Base-by-base conservation (phyloP, 2,113 vertebrate species). In the Haemorhous mexicanus region DNA sequence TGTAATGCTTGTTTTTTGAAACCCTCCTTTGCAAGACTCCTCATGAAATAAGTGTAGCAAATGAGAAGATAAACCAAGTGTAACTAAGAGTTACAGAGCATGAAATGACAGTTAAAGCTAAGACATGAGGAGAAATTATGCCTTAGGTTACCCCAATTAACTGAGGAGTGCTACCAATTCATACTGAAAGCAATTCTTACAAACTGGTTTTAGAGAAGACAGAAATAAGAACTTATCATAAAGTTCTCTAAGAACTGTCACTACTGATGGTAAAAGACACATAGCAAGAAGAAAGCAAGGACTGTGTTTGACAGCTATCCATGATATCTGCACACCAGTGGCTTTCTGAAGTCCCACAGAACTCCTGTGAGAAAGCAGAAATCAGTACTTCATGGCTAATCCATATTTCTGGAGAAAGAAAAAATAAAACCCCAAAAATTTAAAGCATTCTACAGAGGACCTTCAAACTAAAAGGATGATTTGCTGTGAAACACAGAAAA, bases 401-500 rank as follows among this genome's bases (percentile, higher is more conserved):
- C 74, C 61, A 28, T 72, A 84, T 12, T 84, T 84, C 52, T 92
- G 87, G 59, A 84, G 49, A 74, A 91, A 80, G 37, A 86, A 89
- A 79, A 56, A 84, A 78, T 3, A 58, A 84, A 76, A 27, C 5
- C 44, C 47, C 50, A 4, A 84, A 80, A 83, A 93, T 86, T 41
- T 78, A 66, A 90, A 93, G 49, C 61, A 94, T 89, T 94, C 94
- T 91, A 61, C 86, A 92, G 87, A 83, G 35, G 84, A 76, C n/a
- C 74, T 92, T 94, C 46, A 89, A 84, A 89, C 50, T 77, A 68
- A 92, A 95, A 80, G 52, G 47, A 58, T 7, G n/a, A 70, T 67
- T 94, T 77, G 74, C 84, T 92, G 26, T 68, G 82, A 92, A 96
- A 89, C 30, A 16, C 64, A 95, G 69, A 90, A 96, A 91, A 61